Evolutionary conservation across 1,140 invertebrate species (phyloP), one percentile per base, ranked within the genome.

Genomic region (Drosophila nebulosa): DNA sequence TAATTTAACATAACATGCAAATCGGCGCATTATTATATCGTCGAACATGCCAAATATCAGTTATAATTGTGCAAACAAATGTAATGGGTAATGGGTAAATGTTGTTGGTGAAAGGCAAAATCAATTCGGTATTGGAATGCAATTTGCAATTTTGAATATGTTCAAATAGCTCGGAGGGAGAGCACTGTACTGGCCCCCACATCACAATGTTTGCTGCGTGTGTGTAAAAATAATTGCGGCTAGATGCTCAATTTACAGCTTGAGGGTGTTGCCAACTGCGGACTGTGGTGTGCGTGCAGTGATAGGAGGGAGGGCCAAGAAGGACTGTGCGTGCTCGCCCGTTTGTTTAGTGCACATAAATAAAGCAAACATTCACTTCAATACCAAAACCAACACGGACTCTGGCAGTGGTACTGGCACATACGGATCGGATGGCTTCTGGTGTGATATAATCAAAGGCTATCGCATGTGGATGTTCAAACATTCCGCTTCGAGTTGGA

Each of bases 331-430:
- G 61, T 68, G 62, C 35, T 51, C 16, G 6, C 12, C n/a, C 69
- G 80, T 71, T 85, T 86, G 81, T 71, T 85, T 81, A 68, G 73
- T 68, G 66, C 69, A 79, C 66, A 85, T 80, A 86, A 77, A 86
- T 85, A 85, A 85, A 65, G 66, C 62, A 68, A 66, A 78, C 64
- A 75, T 63, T 67, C 74, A 50, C 32, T 4, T 4, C 35, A 36
- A 63, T 51, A 67, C 39, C 63, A 51, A 50, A 21, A 0, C 9
- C 39, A 0, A 42, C 16, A 1, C 73, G 35, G 24, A 60, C 53
- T 64, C 32, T 55, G 21, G 36, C 72, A 56, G 36, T 55, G 16
- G n/a, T 3, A 39, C 35, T 59, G 56, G 70, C 46, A 64, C 18
- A 24, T 36, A 27, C 14, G 6, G 18, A 58, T 12, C 10, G 68